phyloP scores from a whole-genome alignment of 2,888 invertebrate species.

The Melangyna quadrimaculata region DNA sequence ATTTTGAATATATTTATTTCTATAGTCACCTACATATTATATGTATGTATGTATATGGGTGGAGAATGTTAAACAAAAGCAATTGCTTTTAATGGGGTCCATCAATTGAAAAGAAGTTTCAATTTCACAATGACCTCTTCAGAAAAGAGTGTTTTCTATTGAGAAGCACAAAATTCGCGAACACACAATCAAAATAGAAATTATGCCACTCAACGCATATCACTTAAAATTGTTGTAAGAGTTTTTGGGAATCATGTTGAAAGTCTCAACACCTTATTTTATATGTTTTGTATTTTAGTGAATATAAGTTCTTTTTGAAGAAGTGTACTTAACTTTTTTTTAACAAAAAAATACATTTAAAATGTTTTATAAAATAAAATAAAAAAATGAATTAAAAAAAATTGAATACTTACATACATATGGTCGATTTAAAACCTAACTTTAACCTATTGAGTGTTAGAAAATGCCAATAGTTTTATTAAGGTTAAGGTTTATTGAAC shows the following conservation, averaged over 20 bases:
- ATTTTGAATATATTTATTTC: neutral
- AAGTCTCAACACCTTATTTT: neutral
- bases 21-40: neutral
- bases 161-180: neutral
- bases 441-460: too few species aligned
- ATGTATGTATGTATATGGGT: neutral
- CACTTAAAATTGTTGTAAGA: neutral
- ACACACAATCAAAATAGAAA: neutral
- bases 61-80: slow-evolving; percentile 43
- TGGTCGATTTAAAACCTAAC: too few species aligned
- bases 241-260: neutral
- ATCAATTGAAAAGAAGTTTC: slow-evolving; percentile 58
- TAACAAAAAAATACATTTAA: too few species aligned
- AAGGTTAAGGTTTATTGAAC: too few species aligned
- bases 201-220: slow-evolving; percentile 5
- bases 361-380: too few species aligned
- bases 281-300: neutral
- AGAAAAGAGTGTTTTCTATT: slow-evolving; percentile 49
- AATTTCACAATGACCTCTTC: slow-evolving; percentile 59
- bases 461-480: too few species aligned
- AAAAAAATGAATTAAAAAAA: too few species aligned
- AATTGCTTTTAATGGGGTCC: slow-evolving; percentile 36
- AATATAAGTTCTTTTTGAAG: neutral
- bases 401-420: too few species aligned
- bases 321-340: too few species aligned